A percentile compares a stretch with the other conserved stretches of the same genome.
Conservation (phyloP, 2,888 invertebrate species). For the Drosophila anomalipes region DNA sequence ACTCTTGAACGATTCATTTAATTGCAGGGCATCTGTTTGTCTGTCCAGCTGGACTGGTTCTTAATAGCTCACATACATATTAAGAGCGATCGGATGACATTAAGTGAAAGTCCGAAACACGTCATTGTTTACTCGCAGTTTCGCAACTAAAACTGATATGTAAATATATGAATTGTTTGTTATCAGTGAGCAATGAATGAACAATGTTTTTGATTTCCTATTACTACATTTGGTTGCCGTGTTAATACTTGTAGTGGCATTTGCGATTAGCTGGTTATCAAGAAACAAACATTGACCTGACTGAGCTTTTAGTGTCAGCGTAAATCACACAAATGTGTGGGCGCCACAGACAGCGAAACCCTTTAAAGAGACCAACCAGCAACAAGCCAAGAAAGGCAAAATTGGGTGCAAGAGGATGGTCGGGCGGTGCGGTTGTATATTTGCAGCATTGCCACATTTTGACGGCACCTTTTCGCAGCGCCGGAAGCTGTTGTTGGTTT, state of each 20-base stretch:
- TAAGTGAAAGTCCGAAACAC: constrained; percentile 71
- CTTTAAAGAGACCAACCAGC: constrained; percentile 25
- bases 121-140: constrained; percentile 65
- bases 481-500: constrained; percentile 43
- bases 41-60: not conserved
- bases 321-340: constrained; percentile 58
- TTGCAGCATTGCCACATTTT: constrained; percentile 65
- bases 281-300: constrained; percentile 52
- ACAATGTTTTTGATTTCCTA: constrained; percentile 6
- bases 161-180: constrained; percentile 6
- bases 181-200: constrained; percentile 44
- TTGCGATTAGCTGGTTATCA: constrained; percentile 62
- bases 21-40: constrained; percentile 18
- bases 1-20: not conserved
- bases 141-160: constrained; percentile 11
- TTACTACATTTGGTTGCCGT: not conserved
- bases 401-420: not conserved
- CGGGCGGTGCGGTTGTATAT: constrained; percentile 30
- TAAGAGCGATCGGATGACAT: constrained; percentile 49
- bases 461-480: constrained; percentile 65
- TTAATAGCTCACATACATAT: constrained; percentile 13
- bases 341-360: constrained; percentile 22
- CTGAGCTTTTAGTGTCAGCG: constrained; percentile 58
- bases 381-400: constrained; percentile 15
- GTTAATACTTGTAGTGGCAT: constrained; percentile 28